phyloP scores from a whole-genome alignment of 2,797 vertebrate genomes.

The Channa striata region DNA sequence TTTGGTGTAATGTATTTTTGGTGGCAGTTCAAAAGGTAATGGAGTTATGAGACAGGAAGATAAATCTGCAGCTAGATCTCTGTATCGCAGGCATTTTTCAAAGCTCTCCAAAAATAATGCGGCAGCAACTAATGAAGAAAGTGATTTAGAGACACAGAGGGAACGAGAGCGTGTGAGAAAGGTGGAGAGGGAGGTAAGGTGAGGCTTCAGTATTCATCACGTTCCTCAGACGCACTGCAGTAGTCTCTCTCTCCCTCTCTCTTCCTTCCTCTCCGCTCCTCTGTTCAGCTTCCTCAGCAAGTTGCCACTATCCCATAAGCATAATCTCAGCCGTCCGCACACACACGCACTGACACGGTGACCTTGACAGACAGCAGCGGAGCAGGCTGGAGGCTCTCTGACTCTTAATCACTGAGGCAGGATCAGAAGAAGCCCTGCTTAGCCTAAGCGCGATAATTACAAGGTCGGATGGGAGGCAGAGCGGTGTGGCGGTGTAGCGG shows the following conservation, averaged over 20 bases:
- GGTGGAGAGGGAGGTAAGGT: constrained; percentile 16
- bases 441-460: constrained; percentile 28
- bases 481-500: no score
- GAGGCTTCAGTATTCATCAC: constrained; percentile 46
- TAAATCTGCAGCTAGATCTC: constrained; percentile 4
- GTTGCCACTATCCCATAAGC: constrained; percentile 49
- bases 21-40: constrained; percentile 35
- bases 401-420: constrained; percentile 54
- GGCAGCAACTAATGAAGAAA: constrained; percentile 11
- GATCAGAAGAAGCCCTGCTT: constrained; percentile 43
- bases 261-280: constrained; percentile 40
- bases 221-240: constrained; percentile 66
- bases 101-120: constrained; percentile 49
- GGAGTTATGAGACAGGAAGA: constrained; percentile 23
- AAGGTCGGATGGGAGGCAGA: constrained; percentile 23
- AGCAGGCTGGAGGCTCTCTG: constrained; percentile 46
- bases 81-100: constrained; percentile 27
- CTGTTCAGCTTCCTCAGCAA: constrained; percentile 63
- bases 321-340: constrained; percentile 28
- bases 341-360: constrained; percentile 35
- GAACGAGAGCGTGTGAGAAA: neutral
- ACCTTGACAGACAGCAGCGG: constrained; percentile 55
- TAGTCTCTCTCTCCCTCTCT: constrained; percentile 42
- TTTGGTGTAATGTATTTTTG: constrained; percentile 38
- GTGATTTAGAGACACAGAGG: constrained; percentile 14